A percentile compares a stretch with the other conserved stretches of the same genome.
These are phyloP conservation scores for Mesembrinibis cayennensis DNA, from an alignment of 2,113 vertebrate species.

Conservation along the genomic window DNA sequence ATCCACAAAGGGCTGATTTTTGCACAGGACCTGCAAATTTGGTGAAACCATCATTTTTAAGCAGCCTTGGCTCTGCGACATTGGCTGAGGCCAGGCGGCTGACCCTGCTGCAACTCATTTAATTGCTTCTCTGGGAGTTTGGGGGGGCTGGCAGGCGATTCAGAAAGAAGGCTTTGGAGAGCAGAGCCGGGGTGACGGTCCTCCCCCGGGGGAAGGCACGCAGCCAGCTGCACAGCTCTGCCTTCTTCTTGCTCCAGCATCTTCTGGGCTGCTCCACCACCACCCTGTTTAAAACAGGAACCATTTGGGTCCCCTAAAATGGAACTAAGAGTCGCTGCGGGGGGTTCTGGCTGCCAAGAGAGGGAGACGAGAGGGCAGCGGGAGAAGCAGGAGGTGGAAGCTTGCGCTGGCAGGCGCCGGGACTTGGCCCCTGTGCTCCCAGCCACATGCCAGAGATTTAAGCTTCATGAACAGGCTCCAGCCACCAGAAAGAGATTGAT, in stretches of 20 bases:
- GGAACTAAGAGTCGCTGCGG: neutral
- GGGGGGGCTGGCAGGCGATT: neutral
- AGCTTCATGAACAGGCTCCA: slow-evolving; percentile 24
- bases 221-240: neutral
- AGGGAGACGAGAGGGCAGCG: neutral
- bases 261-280: neutral
- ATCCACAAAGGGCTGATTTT: neutral
- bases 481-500: slow-evolving; percentile 22
- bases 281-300: neutral
- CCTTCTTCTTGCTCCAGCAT: neutral
- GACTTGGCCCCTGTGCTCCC: neutral
- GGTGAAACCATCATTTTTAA: neutral
- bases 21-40: neutral
- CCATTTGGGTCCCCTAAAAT: neutral
- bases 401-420: neutral
- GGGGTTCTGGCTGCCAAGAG: neutral
- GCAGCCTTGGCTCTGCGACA: neutral
- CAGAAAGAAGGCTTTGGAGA: neutral
- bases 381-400: neutral
- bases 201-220: accelerated
- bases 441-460: slow-evolving; percentile 49
- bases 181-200: neutral
- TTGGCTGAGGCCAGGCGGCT: neutral
- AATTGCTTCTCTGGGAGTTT: neutral
- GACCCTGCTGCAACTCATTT: neutral